These are phyloP conservation scores for Leptarthrus brevirostris DNA, from an alignment of 2,888 invertebrate genomes.

Conservation along the genomic window DNA sequence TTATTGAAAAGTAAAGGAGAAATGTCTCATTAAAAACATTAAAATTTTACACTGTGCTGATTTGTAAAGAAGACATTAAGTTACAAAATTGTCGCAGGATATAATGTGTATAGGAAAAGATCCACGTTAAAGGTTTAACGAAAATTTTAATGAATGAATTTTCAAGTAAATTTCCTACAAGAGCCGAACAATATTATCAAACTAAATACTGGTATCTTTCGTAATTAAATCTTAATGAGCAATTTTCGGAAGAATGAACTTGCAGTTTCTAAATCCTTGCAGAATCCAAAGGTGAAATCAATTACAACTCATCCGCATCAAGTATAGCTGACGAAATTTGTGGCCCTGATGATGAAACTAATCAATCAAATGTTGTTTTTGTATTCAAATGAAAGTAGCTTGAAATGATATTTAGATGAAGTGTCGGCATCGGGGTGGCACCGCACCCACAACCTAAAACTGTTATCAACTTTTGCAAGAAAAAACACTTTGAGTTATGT, in stretches of 20 bases:
- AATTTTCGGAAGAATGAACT: neutral
- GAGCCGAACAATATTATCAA: no score
- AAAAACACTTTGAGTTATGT: conserved; percentile 40
- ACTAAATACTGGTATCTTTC: no score
- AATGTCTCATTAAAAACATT: no score
- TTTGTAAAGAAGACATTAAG: no score
- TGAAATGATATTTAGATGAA: conserved; percentile 16
- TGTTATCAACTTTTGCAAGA: conserved; percentile 5
- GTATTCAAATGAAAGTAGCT: conserved; percentile 1
- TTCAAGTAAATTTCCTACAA: no score
- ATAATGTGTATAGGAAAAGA: no score
- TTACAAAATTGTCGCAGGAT: no score
- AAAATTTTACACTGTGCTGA: no score
- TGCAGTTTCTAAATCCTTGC: neutral
- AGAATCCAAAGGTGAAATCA: neutral
- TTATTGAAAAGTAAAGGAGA: no score
- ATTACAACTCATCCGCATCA: conserved; percentile 1
- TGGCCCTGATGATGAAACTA: conserved; percentile 23
- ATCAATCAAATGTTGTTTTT: conserved; percentile 30
- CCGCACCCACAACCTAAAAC: neutral
- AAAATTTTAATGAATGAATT: no score
- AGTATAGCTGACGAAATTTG: conserved; percentile 3
- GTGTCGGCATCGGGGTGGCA: neutral
- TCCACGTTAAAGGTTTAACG: no score
- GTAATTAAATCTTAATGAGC: neutral